A percentile compares a stretch with the other conserved stretches of the same genome.
These are phyloP conservation scores for Metopolophium dirhodum DNA, from an alignment of 1,140 invertebrate species.

Conservation along the genomic window DNA sequence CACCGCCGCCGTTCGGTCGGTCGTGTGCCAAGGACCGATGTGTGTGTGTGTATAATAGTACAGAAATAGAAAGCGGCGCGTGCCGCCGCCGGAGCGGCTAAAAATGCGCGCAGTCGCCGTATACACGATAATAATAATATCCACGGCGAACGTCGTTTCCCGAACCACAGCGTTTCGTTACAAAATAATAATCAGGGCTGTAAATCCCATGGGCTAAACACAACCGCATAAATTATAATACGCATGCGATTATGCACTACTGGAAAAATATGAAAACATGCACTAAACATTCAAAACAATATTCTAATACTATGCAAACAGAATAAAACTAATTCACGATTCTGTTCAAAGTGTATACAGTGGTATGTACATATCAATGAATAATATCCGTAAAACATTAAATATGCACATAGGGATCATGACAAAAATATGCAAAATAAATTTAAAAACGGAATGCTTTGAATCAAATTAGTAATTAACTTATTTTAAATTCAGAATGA, in stretches of 20 bases:
- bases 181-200: neutral
- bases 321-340: neutral
- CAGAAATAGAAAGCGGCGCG: constrained; percentile 28
- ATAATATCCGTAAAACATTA: too few species aligned
- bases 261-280: neutral
- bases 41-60: neutral
- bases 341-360: too few species aligned
- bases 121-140: constrained; percentile 7
- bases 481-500: too few species aligned
- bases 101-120: constrained; percentile 12
- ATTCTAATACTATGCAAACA: neutral
- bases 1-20: neutral
- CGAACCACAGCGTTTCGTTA: neutral
- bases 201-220: neutral
- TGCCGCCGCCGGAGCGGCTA: constrained; percentile 6
- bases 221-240: neutral
- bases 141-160: neutral
- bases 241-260: neutral
- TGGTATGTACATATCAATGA: neutral
- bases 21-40: neutral
- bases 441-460: too few species aligned
- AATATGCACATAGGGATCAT: too few species aligned
- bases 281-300: too few species aligned
- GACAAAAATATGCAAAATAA: too few species aligned
- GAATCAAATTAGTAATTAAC: too few species aligned